Evolutionary conservation across 2,888 invertebrate species (phyloP).

Genomic region (Callyntrura sp.): DNA sequence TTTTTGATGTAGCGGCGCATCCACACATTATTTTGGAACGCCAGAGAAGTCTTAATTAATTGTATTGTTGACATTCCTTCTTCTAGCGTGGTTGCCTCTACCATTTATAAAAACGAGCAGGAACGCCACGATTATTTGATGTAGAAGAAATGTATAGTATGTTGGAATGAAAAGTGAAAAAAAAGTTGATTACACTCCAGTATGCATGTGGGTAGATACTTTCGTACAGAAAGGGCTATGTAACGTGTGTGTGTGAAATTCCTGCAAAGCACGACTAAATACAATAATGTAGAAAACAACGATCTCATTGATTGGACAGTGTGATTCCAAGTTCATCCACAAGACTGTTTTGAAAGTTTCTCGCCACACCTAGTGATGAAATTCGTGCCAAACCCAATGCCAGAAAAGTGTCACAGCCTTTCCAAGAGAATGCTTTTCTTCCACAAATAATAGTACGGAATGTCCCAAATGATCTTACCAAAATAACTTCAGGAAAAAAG

Average conservation of each 20-base stretch:
- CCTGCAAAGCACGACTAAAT: slow-evolving; percentile 69
- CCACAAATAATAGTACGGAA: background rate
- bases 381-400: slow-evolving; percentile 69
- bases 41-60: slow-evolving; percentile 23
- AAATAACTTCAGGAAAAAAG: background rate
- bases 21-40: slow-evolving; percentile 6
- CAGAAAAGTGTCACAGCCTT: slow-evolving; percentile 72
- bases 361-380: slow-evolving; percentile 71
- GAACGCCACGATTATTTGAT: slow-evolving; percentile 6
- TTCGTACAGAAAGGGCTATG: background rate
- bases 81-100: background rate
- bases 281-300: slow-evolving; percentile 69
- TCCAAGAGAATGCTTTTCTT: slow-evolving; percentile 40
- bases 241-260: slow-evolving; percentile 72
- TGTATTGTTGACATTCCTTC: slow-evolving; percentile 11
- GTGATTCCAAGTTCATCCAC: slow-evolving; percentile 31
- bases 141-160: background rate
- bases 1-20: background rate
- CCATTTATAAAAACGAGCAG: background rate
- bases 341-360: slow-evolving; percentile 45
- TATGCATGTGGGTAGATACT: background rate
- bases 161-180: background rate
- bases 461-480: background rate
- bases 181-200: background rate
- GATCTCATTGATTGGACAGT: slow-evolving; percentile 47